Evolutionary conservation across 92 coral and sea anemone genomes (phyloP).

Genomic region (Virgularia gustaviana): DNA sequence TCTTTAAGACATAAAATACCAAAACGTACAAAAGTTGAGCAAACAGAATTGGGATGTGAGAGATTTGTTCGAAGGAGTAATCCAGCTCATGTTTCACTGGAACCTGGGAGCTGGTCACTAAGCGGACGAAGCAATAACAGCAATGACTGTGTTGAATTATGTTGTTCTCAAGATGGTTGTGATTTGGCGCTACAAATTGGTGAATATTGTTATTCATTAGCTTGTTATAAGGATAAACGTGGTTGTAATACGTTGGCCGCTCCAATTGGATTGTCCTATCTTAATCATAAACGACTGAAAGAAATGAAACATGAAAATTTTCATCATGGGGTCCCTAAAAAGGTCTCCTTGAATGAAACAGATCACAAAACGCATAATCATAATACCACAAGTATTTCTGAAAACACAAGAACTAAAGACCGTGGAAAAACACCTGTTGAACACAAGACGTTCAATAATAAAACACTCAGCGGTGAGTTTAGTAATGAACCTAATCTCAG

Average conservation of each 20-base stretch:
- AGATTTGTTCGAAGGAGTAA: not conserved
- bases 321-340: constrained; percentile 46
- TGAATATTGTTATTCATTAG: constrained; percentile 71
- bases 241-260: constrained; percentile 43
- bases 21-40: not conserved
- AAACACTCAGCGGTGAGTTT: too few species aligned
- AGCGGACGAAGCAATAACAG: constrained; percentile 63
- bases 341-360: constrained; percentile 42
- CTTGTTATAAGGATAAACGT: constrained; percentile 56
- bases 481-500: too few species aligned
- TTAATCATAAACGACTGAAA: constrained; percentile 13
- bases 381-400: constrained; percentile 9
- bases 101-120: constrained; percentile 41
- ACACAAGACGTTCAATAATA: too few species aligned
- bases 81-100: not conserved
- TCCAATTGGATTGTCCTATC: constrained; percentile 33
- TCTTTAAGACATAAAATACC: not conserved
- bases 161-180: constrained; percentile 70
- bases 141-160: constrained; percentile 60
- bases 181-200: constrained; percentile 79
- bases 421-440: too few species aligned
- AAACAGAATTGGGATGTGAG: constrained; percentile 13
- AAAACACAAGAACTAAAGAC: constrained; percentile 4
- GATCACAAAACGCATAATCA: too few species aligned
- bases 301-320: constrained; percentile 29